Evolutionary conservation across 2,113 vertebrate species (phyloP).

Genomic region (Malurus melanocephalus): DNA sequence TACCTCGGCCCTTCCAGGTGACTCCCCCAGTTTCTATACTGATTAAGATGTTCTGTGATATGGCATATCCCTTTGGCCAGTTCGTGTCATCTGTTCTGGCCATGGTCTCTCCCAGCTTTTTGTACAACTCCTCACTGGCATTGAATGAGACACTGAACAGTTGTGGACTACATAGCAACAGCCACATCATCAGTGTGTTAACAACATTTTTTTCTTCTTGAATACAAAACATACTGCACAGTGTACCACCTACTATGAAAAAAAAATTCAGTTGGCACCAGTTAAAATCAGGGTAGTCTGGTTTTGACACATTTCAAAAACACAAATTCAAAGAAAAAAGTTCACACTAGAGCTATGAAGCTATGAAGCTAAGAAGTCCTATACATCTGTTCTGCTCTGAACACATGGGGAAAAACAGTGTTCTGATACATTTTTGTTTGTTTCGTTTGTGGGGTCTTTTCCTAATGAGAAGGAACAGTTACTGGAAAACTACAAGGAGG

Average conservation of each 20-base stretch:
- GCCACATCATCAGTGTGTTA: not conserved
- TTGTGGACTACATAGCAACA: not conserved
- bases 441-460: not conserved
- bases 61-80: not conserved
- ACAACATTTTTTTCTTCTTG: not conserved
- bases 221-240: not conserved
- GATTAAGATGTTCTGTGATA: too few relatives aligned
- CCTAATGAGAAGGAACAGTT: not conserved
- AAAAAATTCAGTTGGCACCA: not conserved
- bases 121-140: not conserved
- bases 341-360: not conserved
- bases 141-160: not conserved
- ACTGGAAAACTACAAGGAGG: not conserved
- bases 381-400: not conserved
- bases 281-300: not conserved
- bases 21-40: not conserved
- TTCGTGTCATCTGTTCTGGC: accelerated
- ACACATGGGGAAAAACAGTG: not conserved
- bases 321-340: not conserved
- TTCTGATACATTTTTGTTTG: not conserved
- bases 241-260: not conserved
- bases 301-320: not conserved
- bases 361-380: not conserved
- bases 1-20: not conserved
- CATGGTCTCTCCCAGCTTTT: not conserved